These are phyloP conservation scores for Drosophila arizonae DNA, from an alignment of 1,140 invertebrate genomes.

Conservation along the genomic window DNA sequence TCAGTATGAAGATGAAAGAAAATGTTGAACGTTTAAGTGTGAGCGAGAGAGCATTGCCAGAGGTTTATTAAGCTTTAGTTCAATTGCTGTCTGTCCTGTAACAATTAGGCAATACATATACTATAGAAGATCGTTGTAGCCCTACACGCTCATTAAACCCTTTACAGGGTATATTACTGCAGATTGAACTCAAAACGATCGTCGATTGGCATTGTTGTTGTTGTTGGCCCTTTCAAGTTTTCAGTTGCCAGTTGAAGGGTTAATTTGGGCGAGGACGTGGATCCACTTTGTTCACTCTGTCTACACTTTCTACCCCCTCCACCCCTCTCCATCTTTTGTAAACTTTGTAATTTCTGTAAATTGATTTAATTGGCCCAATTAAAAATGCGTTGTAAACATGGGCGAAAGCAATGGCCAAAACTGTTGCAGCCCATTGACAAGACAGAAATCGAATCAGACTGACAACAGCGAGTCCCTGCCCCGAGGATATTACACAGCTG, in stretches of 20 bases:
- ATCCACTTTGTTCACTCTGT: not conserved
- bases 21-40: too few relatives aligned
- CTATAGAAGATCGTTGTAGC: too few relatives aligned
- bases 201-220: constrained; percentile 30
- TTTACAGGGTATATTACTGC: not conserved
- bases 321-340: constrained; percentile 32
- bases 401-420: constrained; percentile 29
- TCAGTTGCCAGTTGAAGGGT: constrained; percentile 55
- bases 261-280: constrained; percentile 54
- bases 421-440: constrained; percentile 13
- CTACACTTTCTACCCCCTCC: not conserved
- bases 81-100: too few relatives aligned
- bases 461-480: constrained; percentile 3
- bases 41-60: too few relatives aligned
- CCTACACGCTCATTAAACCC: not conserved
- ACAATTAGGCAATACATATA: too few relatives aligned
- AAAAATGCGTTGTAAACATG: constrained; percentile 55
- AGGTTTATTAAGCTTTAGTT: too few relatives aligned
- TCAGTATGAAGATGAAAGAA: not conserved
- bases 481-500: constrained; percentile 41
- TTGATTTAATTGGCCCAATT: constrained; percentile 77
- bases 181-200: constrained; percentile 37
- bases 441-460: constrained; percentile 11
- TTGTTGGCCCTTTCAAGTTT: constrained; percentile 30
- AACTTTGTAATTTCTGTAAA: constrained; percentile 76